Evolutionary conservation across 2,888 invertebrate species (phyloP).

Genomic region (Cyrtodaria siliqua): DNA sequence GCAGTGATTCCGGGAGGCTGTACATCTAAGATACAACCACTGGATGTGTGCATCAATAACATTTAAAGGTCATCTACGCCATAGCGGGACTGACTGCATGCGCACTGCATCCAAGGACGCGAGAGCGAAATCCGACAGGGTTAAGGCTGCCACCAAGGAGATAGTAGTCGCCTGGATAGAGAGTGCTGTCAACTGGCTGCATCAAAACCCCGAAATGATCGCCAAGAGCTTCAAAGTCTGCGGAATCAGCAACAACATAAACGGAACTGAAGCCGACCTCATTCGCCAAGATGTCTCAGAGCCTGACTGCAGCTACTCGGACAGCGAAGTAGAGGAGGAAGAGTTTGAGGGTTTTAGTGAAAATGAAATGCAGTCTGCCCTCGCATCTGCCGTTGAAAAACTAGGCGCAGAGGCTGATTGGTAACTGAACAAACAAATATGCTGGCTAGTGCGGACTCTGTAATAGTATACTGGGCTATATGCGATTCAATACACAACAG

Average conservation of each 20-base stretch:
- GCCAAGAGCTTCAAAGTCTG: background rate
- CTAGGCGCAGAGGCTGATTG: too few species aligned
- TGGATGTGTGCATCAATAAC: constrained; percentile 43
- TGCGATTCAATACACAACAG: too few species aligned
- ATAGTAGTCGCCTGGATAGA: constrained; percentile 6
- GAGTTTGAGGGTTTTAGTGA: too few species aligned
- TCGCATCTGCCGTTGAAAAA: too few species aligned
- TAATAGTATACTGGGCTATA: too few species aligned
- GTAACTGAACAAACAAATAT: too few species aligned
- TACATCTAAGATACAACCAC: constrained; percentile 36
- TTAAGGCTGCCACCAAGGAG: constrained; percentile 6
- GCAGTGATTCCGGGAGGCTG: constrained; percentile 42
- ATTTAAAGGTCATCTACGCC: constrained; percentile 22
- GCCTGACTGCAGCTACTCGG: too few species aligned
- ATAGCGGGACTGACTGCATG: background rate
- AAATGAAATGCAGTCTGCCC: too few species aligned
- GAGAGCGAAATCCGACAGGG: too few species aligned
- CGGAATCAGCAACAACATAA: background rate
- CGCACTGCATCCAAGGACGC: background rate
- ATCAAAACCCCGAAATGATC: background rate
- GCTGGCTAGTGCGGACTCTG: too few species aligned
- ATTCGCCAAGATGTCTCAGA: background rate
- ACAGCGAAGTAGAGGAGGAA: too few species aligned
- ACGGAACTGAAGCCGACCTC: background rate
- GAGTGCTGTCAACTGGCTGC: background rate